phyloP scores from a whole-genome alignment of 2,797 vertebrate species.

The Urosaurus nigricauda region DNA sequence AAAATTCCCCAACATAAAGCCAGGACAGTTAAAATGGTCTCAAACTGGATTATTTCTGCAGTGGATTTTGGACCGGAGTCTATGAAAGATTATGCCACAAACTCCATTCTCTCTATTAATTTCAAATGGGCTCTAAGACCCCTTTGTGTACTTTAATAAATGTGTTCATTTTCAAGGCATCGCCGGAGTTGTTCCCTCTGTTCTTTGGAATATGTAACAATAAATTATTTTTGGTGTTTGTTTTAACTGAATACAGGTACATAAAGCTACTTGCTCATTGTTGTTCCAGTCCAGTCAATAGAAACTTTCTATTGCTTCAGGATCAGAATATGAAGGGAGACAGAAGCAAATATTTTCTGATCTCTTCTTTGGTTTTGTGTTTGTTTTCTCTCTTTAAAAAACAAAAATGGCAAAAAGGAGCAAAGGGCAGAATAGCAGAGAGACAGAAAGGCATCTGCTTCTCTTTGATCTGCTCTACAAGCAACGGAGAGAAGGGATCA shows the following conservation, averaged over 20 bases:
- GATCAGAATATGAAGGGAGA: conserved; percentile 8
- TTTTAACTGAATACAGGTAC: not conserved
- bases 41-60: too few species aligned
- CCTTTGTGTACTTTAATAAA: not conserved
- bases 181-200: not conserved
- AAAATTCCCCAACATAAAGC: too few species aligned
- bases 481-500: conserved; percentile 27
- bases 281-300: not conserved
- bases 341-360: not conserved
- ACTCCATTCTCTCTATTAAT: too few species aligned
- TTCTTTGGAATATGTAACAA: not conserved
- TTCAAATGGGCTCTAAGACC: too few species aligned
- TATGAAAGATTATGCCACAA: not conserved
- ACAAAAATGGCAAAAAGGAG: not conserved
- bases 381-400: not conserved
- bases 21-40: too few species aligned
- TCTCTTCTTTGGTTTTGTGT: not conserved
- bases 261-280: rapidly evolving
- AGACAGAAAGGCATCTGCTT: not conserved
- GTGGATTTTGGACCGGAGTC: not conserved
- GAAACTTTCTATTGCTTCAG: conserved; percentile 35
- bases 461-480: conserved; percentile 27
- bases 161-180: not conserved
- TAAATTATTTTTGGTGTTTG: not conserved
- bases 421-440: conserved; percentile 17